Base-by-base conservation (phyloP, 1,140 invertebrate genomes). In the Chlorops oryzae region DNA sequence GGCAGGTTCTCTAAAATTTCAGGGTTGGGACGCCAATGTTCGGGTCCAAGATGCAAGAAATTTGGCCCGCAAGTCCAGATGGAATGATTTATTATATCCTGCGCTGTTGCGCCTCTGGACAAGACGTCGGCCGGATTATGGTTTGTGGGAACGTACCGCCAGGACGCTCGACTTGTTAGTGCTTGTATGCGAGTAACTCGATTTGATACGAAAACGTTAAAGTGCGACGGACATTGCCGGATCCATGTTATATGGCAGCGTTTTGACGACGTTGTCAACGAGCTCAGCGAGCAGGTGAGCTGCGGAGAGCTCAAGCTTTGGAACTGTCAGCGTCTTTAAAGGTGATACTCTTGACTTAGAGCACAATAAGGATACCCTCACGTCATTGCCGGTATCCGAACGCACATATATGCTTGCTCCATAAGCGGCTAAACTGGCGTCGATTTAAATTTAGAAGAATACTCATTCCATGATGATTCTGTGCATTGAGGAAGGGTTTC, bases 371-470 rank as follows among this genome's bases (percentile, higher is more conserved):
- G 12, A 32, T 3, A 51, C 35, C 2, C 56, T 51, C 3, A 55
- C 13, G 2, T 51, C 28, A 12, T 52, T 40, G 25, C 44, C 20
- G 40, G 49, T 43, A 23, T 43, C 44, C 0, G 55, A 50, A 40
- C 59, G 40, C 2, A 64, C 21, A 57, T 67, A 72, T 20, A 69
- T 47, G 3, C 56, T 59, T 17, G 64, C 59, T 2, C 64, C 72
- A 51, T 73, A 76, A 3, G 64, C 72, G 1, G 32, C 42, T 41
- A 64, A 49, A 5, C 62, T 70, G 0, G 70, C 69, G 54, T 76
- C 73, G 9, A n/a, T n/a, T n/a, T n/a, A n/a, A n/a, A n/a, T n/a
- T 51, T 60, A 57, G 75, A 77, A 5, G 63, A 65, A 49, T 73
- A 61, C 5, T 48, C 18, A 38, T 51, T 43, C 12, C 40, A 20